These are phyloP conservation scores for Aulostomus chinensis DNA, from an alignment of 2,797 vertebrate genomes.

Conservation along the genomic window DNA sequence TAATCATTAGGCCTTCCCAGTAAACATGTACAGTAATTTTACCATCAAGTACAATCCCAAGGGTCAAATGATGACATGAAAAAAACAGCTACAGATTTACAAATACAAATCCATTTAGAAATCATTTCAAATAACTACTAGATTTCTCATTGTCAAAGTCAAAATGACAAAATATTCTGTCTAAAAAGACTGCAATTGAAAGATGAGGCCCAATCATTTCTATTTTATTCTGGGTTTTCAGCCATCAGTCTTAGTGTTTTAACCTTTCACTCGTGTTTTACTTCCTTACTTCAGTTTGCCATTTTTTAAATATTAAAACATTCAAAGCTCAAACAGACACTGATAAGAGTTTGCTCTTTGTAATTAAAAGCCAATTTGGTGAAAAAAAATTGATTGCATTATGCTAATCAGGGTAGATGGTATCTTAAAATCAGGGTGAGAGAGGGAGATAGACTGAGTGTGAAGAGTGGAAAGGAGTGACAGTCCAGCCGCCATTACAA, in stretches of 20 bases:
- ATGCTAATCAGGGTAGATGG: constrained; percentile 79
- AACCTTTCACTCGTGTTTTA: constrained; percentile 36
- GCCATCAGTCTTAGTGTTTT: constrained; percentile 21
- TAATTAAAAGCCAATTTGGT: constrained; percentile 81
- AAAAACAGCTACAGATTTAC: constrained; percentile 12
- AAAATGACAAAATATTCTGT: constrained; percentile 3
- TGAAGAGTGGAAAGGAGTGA: constrained; percentile 71
- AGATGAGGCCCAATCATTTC: not conserved
- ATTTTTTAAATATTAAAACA: constrained; percentile 25
- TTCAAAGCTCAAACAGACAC: constrained; percentile 48
- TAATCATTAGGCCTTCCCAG: constrained; percentile 59
- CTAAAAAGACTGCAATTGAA: constrained; percentile 5
- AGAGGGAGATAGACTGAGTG: constrained; percentile 60
- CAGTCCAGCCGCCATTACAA: constrained; percentile 85
- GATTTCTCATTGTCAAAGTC: constrained; percentile 12
- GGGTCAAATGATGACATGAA: constrained; percentile 26
- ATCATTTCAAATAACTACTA: constrained; percentile 2
- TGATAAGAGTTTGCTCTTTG: constrained; percentile 64
- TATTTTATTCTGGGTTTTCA: not conserved
- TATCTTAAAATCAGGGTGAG: constrained; percentile 72
- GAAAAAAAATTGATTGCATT: constrained; percentile 78
- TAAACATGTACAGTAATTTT: constrained; percentile 43
- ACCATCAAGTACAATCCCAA: constrained; percentile 20
- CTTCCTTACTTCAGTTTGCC: constrained; percentile 25
- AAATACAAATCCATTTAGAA: constrained; percentile 6